Conservation (phyloP, 64 coral and sea anemone species). For the Pachyseris speciosa region DNA sequence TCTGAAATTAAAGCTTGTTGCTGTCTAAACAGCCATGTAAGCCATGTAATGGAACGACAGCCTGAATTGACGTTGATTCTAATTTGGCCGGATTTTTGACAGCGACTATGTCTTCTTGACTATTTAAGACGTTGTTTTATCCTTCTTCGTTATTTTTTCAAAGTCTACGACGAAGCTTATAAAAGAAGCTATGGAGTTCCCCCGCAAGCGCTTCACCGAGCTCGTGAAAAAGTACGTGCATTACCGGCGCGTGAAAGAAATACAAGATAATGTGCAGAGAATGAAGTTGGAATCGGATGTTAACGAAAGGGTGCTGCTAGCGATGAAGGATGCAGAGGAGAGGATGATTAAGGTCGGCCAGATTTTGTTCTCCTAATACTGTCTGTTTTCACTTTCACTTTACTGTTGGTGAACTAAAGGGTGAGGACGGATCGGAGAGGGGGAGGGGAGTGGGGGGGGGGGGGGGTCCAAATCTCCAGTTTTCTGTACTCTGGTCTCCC, state of each 20-base stretch:
- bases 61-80: too few species aligned
- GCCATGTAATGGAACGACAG: too few species aligned
- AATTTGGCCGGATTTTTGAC: too few species aligned
- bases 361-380: too few species aligned
- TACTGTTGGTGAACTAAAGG: too few species aligned
- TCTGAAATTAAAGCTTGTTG: too few species aligned
- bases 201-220: conserved; percentile 59
- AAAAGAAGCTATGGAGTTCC: conserved; percentile 57
- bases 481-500: too few species aligned
- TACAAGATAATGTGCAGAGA: conserved; percentile 34
- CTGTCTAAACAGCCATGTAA: too few species aligned
- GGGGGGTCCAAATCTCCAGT: too few species aligned
- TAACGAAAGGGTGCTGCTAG: background rate
- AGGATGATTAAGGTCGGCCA: conserved; percentile 33
- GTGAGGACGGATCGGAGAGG: too few species aligned
- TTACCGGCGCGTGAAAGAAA: conserved; percentile 41
- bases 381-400: too few species aligned
- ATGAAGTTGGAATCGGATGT: conserved; percentile 40
- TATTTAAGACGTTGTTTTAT: background rate
- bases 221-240: conserved; percentile 60
- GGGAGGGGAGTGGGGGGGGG: too few species aligned
- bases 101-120: background rate
- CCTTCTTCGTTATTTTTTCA: background rate
- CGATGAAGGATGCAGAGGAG: conserved; percentile 23
- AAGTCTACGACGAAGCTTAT: conserved; percentile 52